Conservation (phyloP, 2,888 invertebrate species). For the Lasius platythorax region DNA sequence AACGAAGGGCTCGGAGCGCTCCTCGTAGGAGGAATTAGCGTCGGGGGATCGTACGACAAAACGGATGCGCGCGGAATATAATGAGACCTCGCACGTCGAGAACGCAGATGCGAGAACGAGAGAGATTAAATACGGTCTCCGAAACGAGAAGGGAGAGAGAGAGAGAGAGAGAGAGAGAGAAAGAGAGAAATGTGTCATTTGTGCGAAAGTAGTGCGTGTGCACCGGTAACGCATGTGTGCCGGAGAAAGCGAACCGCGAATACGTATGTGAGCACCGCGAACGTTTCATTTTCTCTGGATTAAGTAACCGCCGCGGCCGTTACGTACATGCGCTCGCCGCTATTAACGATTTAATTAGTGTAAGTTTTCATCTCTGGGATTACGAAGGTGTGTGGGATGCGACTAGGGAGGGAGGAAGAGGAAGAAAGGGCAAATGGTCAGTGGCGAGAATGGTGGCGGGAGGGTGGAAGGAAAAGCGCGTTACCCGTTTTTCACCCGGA, state of each 20-base stretch:
- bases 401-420: slow-evolving; percentile 23
- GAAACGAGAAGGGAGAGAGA: background rate
- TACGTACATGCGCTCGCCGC: slow-evolving; percentile 82
- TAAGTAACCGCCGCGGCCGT: slow-evolving; percentile 82
- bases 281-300: slow-evolving; percentile 84
- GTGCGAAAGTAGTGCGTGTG: slow-evolving; percentile 13
- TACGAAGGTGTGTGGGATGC: slow-evolving; percentile 68
- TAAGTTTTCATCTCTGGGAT: slow-evolving; percentile 85
- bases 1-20: slow-evolving; percentile 23
- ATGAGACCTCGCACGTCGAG: slow-evolving; percentile 36
- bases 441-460: slow-evolving; percentile 43
- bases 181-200: slow-evolving; percentile 43
- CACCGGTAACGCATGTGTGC: slow-evolving; percentile 57
- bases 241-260: slow-evolving; percentile 70
- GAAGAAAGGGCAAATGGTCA: slow-evolving; percentile 31
- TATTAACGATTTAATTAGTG: slow-evolving; percentile 85
- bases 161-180: background rate
- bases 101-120: slow-evolving; percentile 23
- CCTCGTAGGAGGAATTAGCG: slow-evolving; percentile 50
- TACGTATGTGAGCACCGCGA: slow-evolving; percentile 75
- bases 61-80: slow-evolving; percentile 54
- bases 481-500: slow-evolving; percentile 75
- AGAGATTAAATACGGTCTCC: slow-evolving; percentile 43
- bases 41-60: slow-evolving; percentile 41
- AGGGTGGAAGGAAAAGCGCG: slow-evolving; percentile 57